Conservation (phyloP, 1,140 invertebrate species). For the Tribolium castaneum region DNA sequence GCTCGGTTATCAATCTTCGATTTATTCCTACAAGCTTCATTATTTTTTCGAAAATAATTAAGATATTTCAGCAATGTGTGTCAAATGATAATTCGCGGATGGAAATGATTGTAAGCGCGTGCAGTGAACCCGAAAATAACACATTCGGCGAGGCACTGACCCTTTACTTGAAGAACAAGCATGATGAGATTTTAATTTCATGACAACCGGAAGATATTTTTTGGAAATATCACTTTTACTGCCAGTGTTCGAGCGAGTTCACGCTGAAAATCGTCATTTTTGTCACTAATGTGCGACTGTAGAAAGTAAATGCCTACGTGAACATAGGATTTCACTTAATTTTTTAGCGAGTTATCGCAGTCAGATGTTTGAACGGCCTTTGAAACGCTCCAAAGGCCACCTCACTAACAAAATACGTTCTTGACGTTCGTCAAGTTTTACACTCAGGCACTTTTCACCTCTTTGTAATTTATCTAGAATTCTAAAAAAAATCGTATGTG, state of each 20-base stretch:
- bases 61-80: conserved; percentile 25
- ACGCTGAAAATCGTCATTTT: not conserved
- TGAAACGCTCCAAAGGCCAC: not conserved
- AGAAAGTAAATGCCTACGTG: conserved; percentile 23
- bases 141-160: not conserved
- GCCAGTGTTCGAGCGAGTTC: not conserved
- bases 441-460: too few relatives aligned
- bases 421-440: too few relatives aligned
- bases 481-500: too few relatives aligned
- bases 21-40: not conserved
- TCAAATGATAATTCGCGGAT: not conserved
- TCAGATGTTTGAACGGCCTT: not conserved
- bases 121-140: not conserved
- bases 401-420: not conserved
- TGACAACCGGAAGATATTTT: not conserved
- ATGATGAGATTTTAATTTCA: conserved; percentile 18
- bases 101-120: not conserved
- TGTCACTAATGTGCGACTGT: conserved; percentile 12
- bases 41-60: conserved; percentile 18
- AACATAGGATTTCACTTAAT: conserved; percentile 27
- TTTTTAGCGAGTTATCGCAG: not conserved
- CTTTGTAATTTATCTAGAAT: too few relatives aligned
- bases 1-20: not conserved
- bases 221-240: conserved; percentile 25
- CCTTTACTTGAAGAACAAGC: not conserved